Conservation (phyloP, 2,113 vertebrate species). For the Tiliqua scincoides region DNA sequence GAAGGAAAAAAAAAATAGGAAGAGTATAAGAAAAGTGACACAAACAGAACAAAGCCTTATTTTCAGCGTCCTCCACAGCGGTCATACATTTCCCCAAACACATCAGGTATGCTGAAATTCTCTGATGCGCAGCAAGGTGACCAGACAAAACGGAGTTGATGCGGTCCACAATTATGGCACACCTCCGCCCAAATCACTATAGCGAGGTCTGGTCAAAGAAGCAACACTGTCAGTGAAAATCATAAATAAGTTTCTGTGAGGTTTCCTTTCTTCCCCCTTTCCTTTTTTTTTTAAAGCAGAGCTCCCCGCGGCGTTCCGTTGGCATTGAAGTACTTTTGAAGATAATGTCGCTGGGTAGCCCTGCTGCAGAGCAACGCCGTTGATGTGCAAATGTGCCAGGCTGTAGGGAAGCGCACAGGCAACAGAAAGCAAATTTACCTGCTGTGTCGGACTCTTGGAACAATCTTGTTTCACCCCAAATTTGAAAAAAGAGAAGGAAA, state of each 20-base stretch:
- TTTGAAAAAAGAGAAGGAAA: neutral
- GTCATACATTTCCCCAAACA: slow-evolving; percentile 6
- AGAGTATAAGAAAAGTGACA: neutral
- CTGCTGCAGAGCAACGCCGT: slow-evolving; percentile 1
- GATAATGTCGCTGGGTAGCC: slow-evolving; percentile 14
- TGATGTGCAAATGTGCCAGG: slow-evolving; percentile 31
- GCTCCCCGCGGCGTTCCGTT: neutral
- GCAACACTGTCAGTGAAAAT: neutral
- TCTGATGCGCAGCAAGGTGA: neutral
- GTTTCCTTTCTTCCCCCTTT: neutral
- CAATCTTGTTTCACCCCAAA: slow-evolving; percentile 21
- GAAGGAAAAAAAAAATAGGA: neutral
- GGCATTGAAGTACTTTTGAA: slow-evolving; percentile 35
- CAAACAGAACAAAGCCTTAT: neutral
- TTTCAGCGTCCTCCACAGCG: neutral
- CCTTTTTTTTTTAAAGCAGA: neutral
- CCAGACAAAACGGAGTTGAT: neutral
- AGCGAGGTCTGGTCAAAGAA: neutral
- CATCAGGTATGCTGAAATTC: neutral
- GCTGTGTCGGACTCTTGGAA: slow-evolving; percentile 21
- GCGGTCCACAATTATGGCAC: neutral
- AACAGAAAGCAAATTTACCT: slow-evolving; percentile 14
- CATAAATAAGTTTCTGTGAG: slow-evolving; percentile 10
- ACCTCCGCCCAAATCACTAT: neutral
- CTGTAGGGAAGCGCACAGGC: neutral